Base-by-base conservation (phyloP, 2,888 invertebrate species). In the Antitype chi region DNA sequence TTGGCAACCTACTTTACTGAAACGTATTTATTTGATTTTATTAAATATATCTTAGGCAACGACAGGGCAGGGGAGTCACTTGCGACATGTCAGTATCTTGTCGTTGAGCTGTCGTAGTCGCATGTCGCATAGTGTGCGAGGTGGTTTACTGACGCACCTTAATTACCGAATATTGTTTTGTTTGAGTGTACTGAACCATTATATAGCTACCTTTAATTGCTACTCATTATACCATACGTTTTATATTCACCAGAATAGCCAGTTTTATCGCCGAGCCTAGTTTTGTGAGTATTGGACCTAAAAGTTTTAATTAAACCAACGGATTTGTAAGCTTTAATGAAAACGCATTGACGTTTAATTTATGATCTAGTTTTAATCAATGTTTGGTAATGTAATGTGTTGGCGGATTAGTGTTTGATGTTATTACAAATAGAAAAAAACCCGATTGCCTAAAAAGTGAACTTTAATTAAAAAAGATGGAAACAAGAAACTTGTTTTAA, bases 251-350 rank as follows among this genome's bases (percentile, higher is more conserved):
- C 49, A 75, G 25, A 85, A 80, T 67, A 55, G 63, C 63, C 85
- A 62, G 67, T 77, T 71, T 71, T 62, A 74, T 81, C n/a, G 62
- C 9, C 5, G 60, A 25, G 76, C 38, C 74, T 85, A 85, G 85
- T 82, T 85, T 66, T 23, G 53, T 66, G 11, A 52, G 69, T 64
- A 70, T 66, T 68, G 47, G 15, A 82, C 71, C 62, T 77, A 43
- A 82, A 81, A 85, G 66, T 84, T 84, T 85, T 77, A 82, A 77
- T 84, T 77, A 83, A 85, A 85, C 73, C 71, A 55, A 57, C 63
- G 47, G 53, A 57, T 76, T 71, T 76, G 53, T 73, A 43, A 15
- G 52, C 6, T 60, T 69, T 71, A 69, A 72, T 80, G 70, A 63
- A 53, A 81, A 81, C 64, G 68, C 77, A 74, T 85, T 85, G 60